Base-by-base conservation (phyloP, 1,140 invertebrate species). In the Apis laboriosa region DNA sequence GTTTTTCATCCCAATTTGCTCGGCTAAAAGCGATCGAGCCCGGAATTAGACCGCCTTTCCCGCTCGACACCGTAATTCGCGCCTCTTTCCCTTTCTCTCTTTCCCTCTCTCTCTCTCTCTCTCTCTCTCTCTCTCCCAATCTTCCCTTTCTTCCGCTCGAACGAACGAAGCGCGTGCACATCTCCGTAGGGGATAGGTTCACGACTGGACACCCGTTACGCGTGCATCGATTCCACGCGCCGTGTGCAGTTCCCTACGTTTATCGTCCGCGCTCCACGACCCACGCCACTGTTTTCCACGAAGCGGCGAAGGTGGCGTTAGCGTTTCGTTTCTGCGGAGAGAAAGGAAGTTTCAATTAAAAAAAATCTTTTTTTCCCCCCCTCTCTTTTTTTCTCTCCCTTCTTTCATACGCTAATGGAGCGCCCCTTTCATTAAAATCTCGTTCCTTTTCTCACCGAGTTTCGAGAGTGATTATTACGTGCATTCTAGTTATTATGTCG, bases 221-320 rank as follows among this genome's bases (percentile, higher is more conserved):
- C 15, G 56, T 53, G 28, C 64, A 88, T 87, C 79, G 86, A 88
- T 85, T 53, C 34, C 34, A 55, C 55, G 21, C 21, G 63, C 43
- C 60, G 3, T 34, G 34, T 80, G 49, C 66, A 88, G 87, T 24
- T 88, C 49, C 67, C 87, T 88, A 55, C 77, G 64, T 56, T 84
- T 84, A 84, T 81, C 83, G 72, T 63, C 83, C 51, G 83, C 24
- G 71, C 51, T 68, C 61, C 34, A 28, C 28, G 53, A 64, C 51
- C 51, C 28, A 49, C 5, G 34, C 34, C 34, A 53, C 17, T 3
- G 28, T 63, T 76, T 63, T 49, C 83, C 4, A 43, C 51, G 19
- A 2, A 2, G 9, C 19, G 7, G 60, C 60, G 77, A 84, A 88
- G 87, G 81, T 88, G 87, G 87, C 87, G 86, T 61, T 66, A 83